Percentiles rank a stretch among this genome's conserved stretches.
Conservation (phyloP, 2,888 invertebrate genomes). For the Epistrophella euchroma region DNA sequence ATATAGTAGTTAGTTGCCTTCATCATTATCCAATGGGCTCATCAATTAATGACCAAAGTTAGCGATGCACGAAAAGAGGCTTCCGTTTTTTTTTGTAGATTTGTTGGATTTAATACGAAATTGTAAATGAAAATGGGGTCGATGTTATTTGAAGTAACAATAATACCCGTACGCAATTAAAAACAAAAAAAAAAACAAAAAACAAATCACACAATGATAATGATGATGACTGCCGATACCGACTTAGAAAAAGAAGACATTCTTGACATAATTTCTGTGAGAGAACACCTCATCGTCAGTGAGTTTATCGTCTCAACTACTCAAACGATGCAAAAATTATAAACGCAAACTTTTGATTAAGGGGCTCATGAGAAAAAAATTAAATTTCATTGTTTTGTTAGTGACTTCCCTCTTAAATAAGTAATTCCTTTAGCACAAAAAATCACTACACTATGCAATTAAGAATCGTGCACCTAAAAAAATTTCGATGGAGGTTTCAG, state of each 20-base stretch:
- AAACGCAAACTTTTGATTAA: neutral
- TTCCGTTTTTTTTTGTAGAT: conserved; percentile 55
- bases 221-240: neutral
- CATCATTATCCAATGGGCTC: conserved; percentile 21
- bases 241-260: conserved; percentile 42
- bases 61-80: conserved; percentile 68
- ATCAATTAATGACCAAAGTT: conserved; percentile 68
- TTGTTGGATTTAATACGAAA: neutral
- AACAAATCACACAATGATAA: neutral
- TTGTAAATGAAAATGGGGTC: conserved; percentile 44
- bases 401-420: neutral
- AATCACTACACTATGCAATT: neutral
- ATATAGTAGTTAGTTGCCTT: conserved; percentile 6
- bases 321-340: conserved; percentile 1
- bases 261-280: conserved; percentile 65
- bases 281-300: conserved; percentile 39
- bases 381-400: conserved; percentile 1
- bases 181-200: neutral
- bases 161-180: conserved; percentile 1
- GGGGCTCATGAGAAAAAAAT: conserved; percentile 4
- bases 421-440: conserved; percentile 1
- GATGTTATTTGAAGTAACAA: conserved; percentile 25
- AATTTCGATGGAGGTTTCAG: neutral
- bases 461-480: neutral
- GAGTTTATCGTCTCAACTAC: conserved; percentile 20